These are phyloP conservation scores for Grallaria varia DNA, from an alignment of 2,113 vertebrate genomes.

Conservation along the genomic window DNA sequence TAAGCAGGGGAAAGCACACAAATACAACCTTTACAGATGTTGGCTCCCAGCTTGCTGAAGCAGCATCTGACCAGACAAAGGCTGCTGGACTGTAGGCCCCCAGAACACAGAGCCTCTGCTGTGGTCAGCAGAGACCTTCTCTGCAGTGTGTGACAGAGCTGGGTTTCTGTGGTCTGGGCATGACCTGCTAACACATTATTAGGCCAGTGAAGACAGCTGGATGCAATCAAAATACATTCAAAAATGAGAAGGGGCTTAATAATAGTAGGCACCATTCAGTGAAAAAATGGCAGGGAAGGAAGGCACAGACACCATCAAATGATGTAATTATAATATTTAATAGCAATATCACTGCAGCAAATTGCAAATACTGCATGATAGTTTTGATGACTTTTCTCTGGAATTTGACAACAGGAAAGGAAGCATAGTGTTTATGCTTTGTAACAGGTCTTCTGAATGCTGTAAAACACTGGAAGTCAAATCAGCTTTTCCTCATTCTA, in stretches of 20 bases:
- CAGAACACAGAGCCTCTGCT: fast-evolving
- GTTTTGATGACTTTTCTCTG: neutral
- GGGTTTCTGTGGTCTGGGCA: neutral
- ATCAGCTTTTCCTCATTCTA: neutral
- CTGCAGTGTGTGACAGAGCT: neutral
- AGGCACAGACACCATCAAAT: neutral
- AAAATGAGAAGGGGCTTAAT: neutral
- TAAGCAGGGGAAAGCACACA: neutral
- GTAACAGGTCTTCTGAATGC: neutral
- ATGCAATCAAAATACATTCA: neutral
- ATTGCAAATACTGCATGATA: too few species aligned
- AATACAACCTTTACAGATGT: neutral
- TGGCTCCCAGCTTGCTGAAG: neutral
- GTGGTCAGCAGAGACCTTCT: too few species aligned
- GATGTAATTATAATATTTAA: neutral
- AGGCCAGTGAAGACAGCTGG: neutral
- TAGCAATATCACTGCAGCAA: neutral
- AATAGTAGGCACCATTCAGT: too few species aligned
- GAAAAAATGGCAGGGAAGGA: neutral
- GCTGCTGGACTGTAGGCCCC: fast-evolving
- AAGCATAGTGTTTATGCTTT: neutral
- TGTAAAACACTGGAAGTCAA: fast-evolving
- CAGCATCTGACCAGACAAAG: too few species aligned
- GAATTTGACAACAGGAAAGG: neutral
- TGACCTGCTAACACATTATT: neutral